Conservation (phyloP, 1,140 invertebrate species). For the Penaeus chinensis region DNA sequence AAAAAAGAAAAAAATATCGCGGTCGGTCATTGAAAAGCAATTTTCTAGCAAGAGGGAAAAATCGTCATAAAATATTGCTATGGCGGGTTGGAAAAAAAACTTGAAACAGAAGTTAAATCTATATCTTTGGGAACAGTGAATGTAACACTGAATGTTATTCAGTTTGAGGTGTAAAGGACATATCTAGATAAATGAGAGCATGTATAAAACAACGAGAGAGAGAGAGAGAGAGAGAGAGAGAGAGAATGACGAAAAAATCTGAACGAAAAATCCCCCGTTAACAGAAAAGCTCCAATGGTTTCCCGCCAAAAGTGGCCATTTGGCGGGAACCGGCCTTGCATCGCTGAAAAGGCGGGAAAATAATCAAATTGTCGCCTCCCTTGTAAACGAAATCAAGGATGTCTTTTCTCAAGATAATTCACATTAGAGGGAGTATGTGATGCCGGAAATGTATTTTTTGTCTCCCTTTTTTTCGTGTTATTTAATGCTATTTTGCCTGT, state of each 20-base stretch:
- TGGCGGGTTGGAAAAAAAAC: no score
- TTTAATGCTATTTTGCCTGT: no score
- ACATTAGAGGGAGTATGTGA: conserved; percentile 46
- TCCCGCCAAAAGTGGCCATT: conserved; percentile 54
- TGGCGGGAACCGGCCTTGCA: conserved; percentile 49
- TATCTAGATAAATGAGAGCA: no score
- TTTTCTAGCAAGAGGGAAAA: no score
- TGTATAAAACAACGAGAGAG: neutral
- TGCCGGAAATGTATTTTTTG: no score
- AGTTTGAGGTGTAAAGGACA: no score
- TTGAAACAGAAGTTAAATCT: no score
- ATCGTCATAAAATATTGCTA: no score
- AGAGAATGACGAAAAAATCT: neutral
- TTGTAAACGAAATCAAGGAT: conserved; percentile 55
- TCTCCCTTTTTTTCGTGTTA: no score
- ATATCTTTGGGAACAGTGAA: no score
- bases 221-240: neutral
- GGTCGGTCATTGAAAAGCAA: no score
- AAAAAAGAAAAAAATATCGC: neutral
- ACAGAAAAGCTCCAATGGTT: conserved; percentile 19
- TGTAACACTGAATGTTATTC: no score
- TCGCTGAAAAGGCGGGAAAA: conserved; percentile 50
- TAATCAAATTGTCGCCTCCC: conserved; percentile 52
- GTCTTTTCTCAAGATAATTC: conserved; percentile 58
- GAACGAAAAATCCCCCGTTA: neutral